Evolutionary conservation across 2,888 invertebrate species (phyloP).

Genomic region (Podotricha telesiphe): DNA sequence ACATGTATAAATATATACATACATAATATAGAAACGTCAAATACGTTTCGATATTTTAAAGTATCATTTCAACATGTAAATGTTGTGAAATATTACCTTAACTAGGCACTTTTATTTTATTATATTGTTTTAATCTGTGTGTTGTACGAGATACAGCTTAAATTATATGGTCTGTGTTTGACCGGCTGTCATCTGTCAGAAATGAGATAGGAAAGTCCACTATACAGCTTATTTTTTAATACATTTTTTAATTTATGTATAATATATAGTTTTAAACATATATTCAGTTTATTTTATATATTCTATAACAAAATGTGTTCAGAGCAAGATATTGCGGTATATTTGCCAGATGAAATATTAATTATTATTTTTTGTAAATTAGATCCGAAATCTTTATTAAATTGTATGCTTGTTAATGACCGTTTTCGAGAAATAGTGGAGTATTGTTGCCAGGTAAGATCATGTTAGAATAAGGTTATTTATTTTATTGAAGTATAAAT

Average conservation of each 20-base stretch:
- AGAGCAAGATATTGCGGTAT: constrained; percentile 46
- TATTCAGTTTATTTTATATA: neutral
- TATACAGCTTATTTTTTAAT: neutral
- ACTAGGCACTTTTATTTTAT: too few species aligned
- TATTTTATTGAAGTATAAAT: neutral
- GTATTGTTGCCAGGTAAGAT: constrained; percentile 53
- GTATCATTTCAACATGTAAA: too few species aligned
- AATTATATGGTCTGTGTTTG: neutral
- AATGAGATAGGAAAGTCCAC: neutral
- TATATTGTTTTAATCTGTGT: too few species aligned
- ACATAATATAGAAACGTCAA: too few species aligned
- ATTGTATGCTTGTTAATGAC: constrained; percentile 55
- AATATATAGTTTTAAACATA: neutral
- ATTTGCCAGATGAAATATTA: constrained; percentile 56
- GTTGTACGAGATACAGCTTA: too few species aligned
- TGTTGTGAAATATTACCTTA: too few species aligned
- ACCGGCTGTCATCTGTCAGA: neutral
- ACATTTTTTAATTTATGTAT: neutral
- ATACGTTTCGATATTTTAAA: too few species aligned
- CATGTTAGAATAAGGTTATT: neutral
- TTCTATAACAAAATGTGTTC: constrained; percentile 17
- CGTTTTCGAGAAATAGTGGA: constrained; percentile 54
- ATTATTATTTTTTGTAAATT: constrained; percentile 53
- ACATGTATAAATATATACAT: too few species aligned
- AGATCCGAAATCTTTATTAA: constrained; percentile 49